A percentile compares a stretch with the other conserved stretches of the same genome.
These are phyloP conservation scores for Dione vanillae DNA, from an alignment of 2,888 invertebrate genomes.

Conservation along the genomic window DNA sequence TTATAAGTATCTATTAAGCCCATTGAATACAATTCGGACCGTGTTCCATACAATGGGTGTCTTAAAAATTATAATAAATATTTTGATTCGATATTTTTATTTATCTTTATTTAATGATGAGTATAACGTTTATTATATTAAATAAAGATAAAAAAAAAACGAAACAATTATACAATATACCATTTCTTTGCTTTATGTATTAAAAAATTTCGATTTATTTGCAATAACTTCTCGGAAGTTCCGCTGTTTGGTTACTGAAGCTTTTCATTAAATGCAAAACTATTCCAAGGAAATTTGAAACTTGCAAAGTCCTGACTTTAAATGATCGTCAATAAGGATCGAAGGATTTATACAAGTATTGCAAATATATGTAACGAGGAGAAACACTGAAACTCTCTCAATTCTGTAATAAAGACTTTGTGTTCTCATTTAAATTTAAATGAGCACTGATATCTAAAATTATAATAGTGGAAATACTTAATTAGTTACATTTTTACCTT, in stretches of 20 bases:
- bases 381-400: neutral
- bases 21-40: too few species aligned
- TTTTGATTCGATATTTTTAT: too few species aligned
- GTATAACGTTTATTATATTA: too few species aligned
- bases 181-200: neutral
- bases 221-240: neutral
- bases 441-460: neutral
- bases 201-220: neutral
- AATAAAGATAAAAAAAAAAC: neutral
- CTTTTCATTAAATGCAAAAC: conserved; percentile 11
- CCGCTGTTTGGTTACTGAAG: conserved; percentile 8
- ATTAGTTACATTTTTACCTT: neutral
- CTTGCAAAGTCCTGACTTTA: neutral
- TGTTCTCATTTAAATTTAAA: neutral
- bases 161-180: neutral
- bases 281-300: neutral
- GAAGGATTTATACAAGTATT: neutral
- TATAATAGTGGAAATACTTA: too few species aligned
- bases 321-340: conserved; percentile 6
- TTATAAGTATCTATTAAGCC: too few species aligned
- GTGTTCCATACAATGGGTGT: too few species aligned
- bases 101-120: too few species aligned
- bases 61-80: too few species aligned
- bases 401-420: neutral
- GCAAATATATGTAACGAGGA: conserved; percentile 15